Conservation (phyloP, 2,113 vertebrate species). For the Perca flavescens region DNA sequence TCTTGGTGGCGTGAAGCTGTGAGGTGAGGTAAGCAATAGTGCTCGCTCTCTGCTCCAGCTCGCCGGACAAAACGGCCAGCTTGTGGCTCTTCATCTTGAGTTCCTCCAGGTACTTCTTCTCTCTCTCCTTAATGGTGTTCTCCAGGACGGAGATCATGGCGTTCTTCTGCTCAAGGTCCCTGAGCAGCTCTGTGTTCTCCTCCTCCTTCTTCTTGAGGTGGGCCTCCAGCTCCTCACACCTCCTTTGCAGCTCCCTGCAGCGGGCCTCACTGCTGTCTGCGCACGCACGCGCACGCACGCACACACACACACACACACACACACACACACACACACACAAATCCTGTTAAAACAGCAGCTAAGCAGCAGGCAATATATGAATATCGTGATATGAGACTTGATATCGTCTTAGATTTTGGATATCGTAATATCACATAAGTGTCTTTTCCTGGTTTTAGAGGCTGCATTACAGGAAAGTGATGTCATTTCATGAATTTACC, state of each 20-base stretch:
- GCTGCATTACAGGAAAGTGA: no score
- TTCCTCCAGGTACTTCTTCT: constrained; percentile 97
- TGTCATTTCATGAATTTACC: no score
- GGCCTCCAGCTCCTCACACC: constrained; percentile 93
- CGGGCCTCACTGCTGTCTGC: constrained; percentile 83
- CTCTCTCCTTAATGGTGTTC: constrained; percentile 93
- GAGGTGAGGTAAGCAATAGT: constrained; percentile 96
- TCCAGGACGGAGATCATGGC: constrained; percentile 94
- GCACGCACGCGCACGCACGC: background rate
- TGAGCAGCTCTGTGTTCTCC: constrained; percentile 90
- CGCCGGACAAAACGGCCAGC: constrained; percentile 91
- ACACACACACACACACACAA: no score
- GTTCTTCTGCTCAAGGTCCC: constrained; percentile 94
- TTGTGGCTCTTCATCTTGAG: constrained; percentile 97
- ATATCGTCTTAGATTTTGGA: no score
- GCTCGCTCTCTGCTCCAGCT: constrained; percentile 96
- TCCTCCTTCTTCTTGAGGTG: constrained; percentile 92
- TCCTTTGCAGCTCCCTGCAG: constrained; percentile 88
- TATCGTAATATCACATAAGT: no score
- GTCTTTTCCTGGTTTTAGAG: no score
- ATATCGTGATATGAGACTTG: no score
- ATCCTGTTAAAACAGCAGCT: constrained; percentile 3
- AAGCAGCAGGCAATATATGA: no score
- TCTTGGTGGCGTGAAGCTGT: constrained; percentile 95
- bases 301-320: no score